Conservation (phyloP, 1,140 invertebrate species). For the Drosophila paulistorum region DNA sequence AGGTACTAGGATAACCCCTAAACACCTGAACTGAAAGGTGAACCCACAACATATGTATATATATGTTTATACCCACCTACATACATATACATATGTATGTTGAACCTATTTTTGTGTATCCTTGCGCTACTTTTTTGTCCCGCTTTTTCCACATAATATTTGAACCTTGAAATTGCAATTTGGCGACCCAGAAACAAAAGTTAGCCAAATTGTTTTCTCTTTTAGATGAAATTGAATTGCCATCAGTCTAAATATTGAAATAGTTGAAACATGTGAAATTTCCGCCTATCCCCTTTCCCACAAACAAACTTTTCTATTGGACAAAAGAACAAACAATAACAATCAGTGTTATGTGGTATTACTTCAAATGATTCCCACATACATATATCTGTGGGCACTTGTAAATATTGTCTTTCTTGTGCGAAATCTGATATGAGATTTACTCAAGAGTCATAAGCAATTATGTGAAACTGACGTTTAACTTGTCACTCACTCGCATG, state of each 20-base stretch:
- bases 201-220: constrained; percentile 4
- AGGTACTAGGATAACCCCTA: background rate
- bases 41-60: background rate
- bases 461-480: constrained; percentile 22
- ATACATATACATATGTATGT: background rate
- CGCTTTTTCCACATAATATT: background rate
- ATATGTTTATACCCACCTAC: background rate
- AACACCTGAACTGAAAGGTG: background rate
- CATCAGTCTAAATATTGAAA: constrained; percentile 12
- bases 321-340: constrained; percentile 4
- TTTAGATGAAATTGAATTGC: constrained; percentile 13
- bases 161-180: constrained; percentile 15
- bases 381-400: background rate
- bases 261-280: constrained; percentile 15
- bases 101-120: background rate
- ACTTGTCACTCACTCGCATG: constrained; percentile 20
- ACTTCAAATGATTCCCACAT: constrained; percentile 1
- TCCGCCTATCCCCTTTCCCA: too few relatives aligned
- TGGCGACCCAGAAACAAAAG: constrained; percentile 7
- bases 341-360: background rate
- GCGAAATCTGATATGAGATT: constrained; percentile 21
- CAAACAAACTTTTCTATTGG: too few relatives aligned
- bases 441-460: constrained; percentile 21
- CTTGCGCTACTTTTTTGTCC: constrained; percentile 9
- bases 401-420: constrained; percentile 5